Percentiles rank a stretch among this genome's conserved stretches.
phyloP scores from a whole-genome alignment of 2,797 vertebrate species.

The Dendrocincla tyrannina region DNA sequence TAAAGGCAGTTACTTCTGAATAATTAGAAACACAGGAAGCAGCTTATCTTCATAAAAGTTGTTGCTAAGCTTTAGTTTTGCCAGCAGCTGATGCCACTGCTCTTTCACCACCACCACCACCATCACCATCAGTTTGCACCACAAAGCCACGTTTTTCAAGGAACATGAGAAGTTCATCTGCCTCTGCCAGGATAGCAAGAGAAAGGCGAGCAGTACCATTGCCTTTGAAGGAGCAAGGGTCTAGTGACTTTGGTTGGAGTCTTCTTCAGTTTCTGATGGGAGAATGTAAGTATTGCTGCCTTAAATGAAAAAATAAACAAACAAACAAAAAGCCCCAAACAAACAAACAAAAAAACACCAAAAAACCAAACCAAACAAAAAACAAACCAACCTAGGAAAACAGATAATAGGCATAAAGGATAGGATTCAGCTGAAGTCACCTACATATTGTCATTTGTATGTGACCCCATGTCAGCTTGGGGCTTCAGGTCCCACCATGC shows the following conservation, averaged over 20 bases:
- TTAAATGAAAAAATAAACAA: background rate
- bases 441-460: background rate
- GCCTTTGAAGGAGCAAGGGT: background rate
- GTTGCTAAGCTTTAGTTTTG: background rate
- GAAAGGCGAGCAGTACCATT: background rate
- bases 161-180: background rate
- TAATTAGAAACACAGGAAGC: conserved; percentile 58
- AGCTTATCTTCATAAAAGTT: conserved; percentile 39
- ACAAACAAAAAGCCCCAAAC: background rate
- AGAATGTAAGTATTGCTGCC: background rate
- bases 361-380: background rate
- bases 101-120: background rate
- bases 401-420: background rate
- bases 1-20: conserved; percentile 44
- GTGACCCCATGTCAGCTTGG: background rate
- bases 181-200: background rate
- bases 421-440: background rate
- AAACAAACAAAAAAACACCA: too few relatives aligned
- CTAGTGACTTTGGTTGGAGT: background rate
- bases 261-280: background rate
- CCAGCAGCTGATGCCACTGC: background rate
- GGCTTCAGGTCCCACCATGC: background rate
- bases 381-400: background rate
- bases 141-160: background rate
- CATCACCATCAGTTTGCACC: background rate